Percentiles rank a stretch among this genome's conserved stretches.
Evolutionary conservation across 2,888 invertebrate genomes (phyloP).

Genomic region (Drosophila anomalata): DNA sequence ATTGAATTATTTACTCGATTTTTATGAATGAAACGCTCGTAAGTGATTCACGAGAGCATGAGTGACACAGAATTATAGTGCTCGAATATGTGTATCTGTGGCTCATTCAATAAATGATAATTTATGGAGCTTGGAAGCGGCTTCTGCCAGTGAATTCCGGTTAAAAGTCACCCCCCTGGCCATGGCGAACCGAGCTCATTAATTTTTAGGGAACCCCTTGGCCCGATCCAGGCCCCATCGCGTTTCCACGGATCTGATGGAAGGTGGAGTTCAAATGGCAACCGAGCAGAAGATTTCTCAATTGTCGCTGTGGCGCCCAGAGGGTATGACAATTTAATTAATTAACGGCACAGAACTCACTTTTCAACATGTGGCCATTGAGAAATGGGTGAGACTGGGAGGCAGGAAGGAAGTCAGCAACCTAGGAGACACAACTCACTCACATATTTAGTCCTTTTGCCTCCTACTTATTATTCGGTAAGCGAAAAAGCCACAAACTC

Average conservation of each 20-base stretch:
- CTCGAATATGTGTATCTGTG: constrained; percentile 6
- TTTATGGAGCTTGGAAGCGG: constrained; percentile 31
- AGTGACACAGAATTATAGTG: constrained; percentile 18
- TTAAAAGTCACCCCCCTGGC: constrained; percentile 22
- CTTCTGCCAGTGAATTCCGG: constrained; percentile 35
- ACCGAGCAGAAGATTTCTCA: constrained; percentile 49
- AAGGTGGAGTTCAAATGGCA: constrained; percentile 51
- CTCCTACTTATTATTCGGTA: constrained; percentile 70
- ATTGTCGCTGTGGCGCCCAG: constrained; percentile 45
- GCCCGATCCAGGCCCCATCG: neutral
- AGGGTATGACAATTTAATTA: constrained; percentile 68
- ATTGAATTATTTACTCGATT: constrained; percentile 59
- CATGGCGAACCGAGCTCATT: constrained; percentile 31
- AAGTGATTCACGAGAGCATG: constrained; percentile 33
- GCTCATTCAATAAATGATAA: constrained; percentile 40
- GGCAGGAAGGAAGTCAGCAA: constrained; percentile 20
- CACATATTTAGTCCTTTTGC: constrained; percentile 32
- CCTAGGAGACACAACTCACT: constrained; percentile 36
- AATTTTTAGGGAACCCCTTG: constrained; percentile 23
- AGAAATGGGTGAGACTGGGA: neutral
- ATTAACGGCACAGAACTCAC: constrained; percentile 65
- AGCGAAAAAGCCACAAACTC: constrained; percentile 71
- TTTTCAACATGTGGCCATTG: constrained; percentile 50
- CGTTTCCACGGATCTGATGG: constrained; percentile 9
- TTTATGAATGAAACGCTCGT: constrained; percentile 53